These are phyloP conservation scores for Chrysochloris asiatica DNA, from an alignment of 2,113 vertebrate species.

Conservation along the genomic window DNA sequence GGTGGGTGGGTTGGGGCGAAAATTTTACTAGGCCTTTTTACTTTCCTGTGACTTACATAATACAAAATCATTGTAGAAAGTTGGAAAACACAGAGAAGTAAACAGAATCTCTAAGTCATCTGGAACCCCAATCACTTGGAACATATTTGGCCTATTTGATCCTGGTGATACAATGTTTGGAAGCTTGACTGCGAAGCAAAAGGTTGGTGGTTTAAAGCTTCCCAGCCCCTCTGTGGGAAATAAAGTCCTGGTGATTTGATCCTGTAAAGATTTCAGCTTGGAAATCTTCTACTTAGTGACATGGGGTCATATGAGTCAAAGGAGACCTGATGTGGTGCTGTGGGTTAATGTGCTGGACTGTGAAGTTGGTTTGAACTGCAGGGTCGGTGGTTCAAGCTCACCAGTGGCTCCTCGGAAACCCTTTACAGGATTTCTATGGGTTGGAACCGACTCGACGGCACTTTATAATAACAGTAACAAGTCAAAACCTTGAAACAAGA, in stretches of 20 bases:
- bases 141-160: background rate
- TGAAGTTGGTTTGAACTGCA: too few species aligned
- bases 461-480: too few species aligned
- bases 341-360: too few species aligned
- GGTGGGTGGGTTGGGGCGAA: background rate
- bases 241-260: background rate
- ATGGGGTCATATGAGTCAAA: too few species aligned
- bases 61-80: background rate
- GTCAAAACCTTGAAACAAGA: background rate
- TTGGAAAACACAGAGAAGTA: constrained; percentile 1
- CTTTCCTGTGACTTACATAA: background rate
- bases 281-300: background rate
- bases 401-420: too few species aligned
- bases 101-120: background rate
- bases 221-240: background rate
- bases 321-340: too few species aligned
- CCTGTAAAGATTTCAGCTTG: background rate
- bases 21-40: background rate
- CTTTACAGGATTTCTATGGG: too few species aligned
- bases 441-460: too few species aligned
- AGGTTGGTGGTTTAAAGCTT: background rate
- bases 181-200: background rate
- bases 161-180: background rate
- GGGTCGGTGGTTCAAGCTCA: too few species aligned
- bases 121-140: background rate